Evolutionary conservation across 2,888 invertebrate species (phyloP), one percentile per base, ranked within the genome.

Genomic region (Mythimna albipuncta): DNA sequence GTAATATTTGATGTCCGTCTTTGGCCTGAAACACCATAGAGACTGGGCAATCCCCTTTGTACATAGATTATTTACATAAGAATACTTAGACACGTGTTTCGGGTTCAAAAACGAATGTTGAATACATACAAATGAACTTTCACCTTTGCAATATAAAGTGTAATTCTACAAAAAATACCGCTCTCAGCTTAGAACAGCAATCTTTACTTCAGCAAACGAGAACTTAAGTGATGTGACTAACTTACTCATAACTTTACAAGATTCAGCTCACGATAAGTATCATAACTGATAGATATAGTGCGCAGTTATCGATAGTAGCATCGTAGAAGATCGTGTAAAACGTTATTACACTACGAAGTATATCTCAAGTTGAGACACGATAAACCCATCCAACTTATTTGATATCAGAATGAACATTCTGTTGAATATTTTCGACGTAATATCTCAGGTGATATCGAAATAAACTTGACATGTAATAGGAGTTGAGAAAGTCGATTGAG

Each of bases 301-400:
- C 21, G 66, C 26, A 71, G 68, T 70, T 84, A 84, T 63, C 64
- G 64, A 73, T 67, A 78, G 50, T 58, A 58, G n/a, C 41, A 62
- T 73, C 69, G 61, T 73, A 69, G 66, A 68, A 58, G 67, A 71
- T 75, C 64, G 63, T 69, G 69, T 61, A 63, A 55, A 64, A 66
- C 55, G 41, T 71, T 81, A 84, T 70, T 69, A 75, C 52, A 69
- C 26, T 50, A 61, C 55, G 55, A 68, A 62, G 67, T 72, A 71
- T 35, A 16, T 52, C 59, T 65, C 6, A 52, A 69, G 52, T 44
- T 21, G 57, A 66, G 47, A 77, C 47, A 52, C 59, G 63, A 83
- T 70, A 66, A 69, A 57, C 65, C 10, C 52, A 50, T 65, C 41
- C 64, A 62, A 61, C 19, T 57, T 65, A 66, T 55, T 54, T 44